Evolutionary conservation across 2,888 invertebrate genomes (phyloP).

Genomic region (Drosophila flavopinicola): DNA sequence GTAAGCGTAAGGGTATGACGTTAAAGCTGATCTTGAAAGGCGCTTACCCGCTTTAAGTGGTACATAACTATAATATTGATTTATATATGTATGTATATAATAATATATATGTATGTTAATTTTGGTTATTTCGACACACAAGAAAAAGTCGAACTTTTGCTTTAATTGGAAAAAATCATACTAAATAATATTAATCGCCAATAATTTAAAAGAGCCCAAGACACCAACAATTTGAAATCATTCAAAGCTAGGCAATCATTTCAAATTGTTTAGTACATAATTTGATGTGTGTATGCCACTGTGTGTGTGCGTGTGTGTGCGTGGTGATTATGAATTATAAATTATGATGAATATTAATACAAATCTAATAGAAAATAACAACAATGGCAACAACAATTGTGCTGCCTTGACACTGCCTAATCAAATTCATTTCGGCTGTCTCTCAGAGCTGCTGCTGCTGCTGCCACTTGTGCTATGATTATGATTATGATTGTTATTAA

Average conservation of each 20-base stretch:
- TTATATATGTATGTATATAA: too few species aligned
- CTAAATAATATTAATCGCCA: constrained; percentile 67
- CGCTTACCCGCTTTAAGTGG: constrained; percentile 45
- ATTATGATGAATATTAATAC: constrained; percentile 44
- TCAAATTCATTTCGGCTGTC: constrained; percentile 40
- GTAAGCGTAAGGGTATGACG: too few species aligned
- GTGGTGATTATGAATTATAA: constrained; percentile 46
- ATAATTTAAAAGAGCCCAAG: constrained; percentile 48
- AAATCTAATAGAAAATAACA: constrained; percentile 45
- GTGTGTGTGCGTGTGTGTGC: too few species aligned
- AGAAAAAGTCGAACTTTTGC: constrained; percentile 53
- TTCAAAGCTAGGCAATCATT: constrained; percentile 25
- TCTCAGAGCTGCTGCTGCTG: too few species aligned
- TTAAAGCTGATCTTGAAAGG: background rate
- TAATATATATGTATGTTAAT: too few species aligned
- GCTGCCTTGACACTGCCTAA: constrained; percentile 59
- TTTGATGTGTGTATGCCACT: constrained; percentile 8
- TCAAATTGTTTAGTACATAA: constrained; percentile 12
- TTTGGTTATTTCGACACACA: background rate
- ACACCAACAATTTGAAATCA: constrained; percentile 24
- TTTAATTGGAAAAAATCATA: constrained; percentile 67
- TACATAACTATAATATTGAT: constrained; percentile 14
- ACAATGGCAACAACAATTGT: constrained; percentile 36
- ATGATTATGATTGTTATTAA: constrained; percentile 26
- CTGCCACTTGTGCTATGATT: constrained; percentile 18